Conservation (phyloP, 1,140 invertebrate species). For the Saccostrea cuccullata region DNA sequence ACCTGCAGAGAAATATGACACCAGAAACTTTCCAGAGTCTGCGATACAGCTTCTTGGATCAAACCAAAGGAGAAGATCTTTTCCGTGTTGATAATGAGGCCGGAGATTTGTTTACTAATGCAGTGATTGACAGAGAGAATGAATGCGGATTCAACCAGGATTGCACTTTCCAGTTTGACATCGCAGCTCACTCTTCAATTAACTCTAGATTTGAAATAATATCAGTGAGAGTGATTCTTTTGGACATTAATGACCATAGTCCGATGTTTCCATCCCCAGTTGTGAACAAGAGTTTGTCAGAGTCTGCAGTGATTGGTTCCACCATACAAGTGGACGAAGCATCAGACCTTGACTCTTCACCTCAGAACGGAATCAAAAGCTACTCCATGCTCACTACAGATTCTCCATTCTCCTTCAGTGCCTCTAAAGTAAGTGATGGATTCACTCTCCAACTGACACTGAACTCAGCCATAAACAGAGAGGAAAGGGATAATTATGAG, state of each 20-base stretch:
- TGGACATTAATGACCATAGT: constrained; percentile 95
- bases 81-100: constrained; percentile 66
- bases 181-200: constrained; percentile 62
- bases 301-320: constrained; percentile 79
- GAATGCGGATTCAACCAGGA: constrained; percentile 55
- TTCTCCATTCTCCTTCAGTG: constrained; percentile 58
- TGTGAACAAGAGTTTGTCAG: constrained; percentile 64
- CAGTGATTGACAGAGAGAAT: constrained; percentile 66
- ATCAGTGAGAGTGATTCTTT: constrained; percentile 69
- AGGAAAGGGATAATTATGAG: constrained; percentile 92
- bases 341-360: constrained; percentile 79
- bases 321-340: constrained; percentile 84
- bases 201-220: constrained; percentile 67
- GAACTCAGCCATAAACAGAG: constrained; percentile 85
- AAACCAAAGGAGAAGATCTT: constrained; percentile 34
- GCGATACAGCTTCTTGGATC: constrained; percentile 50
- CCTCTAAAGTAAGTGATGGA: constrained; percentile 59
- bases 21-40: constrained; percentile 37
- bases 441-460: constrained; percentile 59
- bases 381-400: constrained; percentile 62
- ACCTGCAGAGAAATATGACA: constrained; percentile 40
- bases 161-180: constrained; percentile 64
- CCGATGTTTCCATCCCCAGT: constrained; percentile 84
- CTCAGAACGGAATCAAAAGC: constrained; percentile 74
- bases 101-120: constrained; percentile 63